phyloP scores from a whole-genome alignment of 2,888 invertebrate species.

The Tromatobia lineatoria region DNA sequence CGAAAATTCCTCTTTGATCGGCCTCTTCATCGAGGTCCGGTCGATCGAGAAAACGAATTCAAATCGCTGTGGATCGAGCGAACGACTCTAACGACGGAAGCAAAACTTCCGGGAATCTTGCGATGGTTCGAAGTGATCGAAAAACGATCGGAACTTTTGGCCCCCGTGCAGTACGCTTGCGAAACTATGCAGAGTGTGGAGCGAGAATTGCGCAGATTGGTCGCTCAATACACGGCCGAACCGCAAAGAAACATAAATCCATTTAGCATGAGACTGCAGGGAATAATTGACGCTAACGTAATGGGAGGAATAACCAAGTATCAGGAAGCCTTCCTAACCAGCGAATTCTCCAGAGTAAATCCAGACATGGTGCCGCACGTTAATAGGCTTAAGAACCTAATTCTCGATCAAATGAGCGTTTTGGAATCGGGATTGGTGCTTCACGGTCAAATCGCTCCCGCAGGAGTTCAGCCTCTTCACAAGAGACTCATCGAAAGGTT shows the following conservation, averaged over 20 bases:
- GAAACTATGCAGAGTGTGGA: constrained; percentile 97
- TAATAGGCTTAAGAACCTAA: constrained; percentile 89
- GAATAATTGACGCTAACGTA: constrained; percentile 98
- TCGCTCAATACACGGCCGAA: constrained; percentile 92
- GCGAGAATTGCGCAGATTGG: constrained; percentile 93
- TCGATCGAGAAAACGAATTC: constrained; percentile 98
- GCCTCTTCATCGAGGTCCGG: constrained; percentile 94
- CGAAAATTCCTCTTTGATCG: constrained; percentile 96
- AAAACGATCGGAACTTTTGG: constrained; percentile 91
- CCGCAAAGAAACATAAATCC: constrained; percentile 95
- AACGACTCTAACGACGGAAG: constrained; percentile 93
- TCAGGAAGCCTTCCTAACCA: constrained; percentile 96
- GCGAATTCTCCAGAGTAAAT: constrained; percentile 90
- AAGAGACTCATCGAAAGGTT: constrained; percentile 95
- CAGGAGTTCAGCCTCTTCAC: constrained; percentile 96
- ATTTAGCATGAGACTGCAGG: constrained; percentile 96
- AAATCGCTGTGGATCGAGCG: constrained; percentile 98
- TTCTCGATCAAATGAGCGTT: constrained; percentile 92
- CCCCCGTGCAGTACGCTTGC: constrained; percentile 95
- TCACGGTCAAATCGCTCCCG: constrained; percentile 94
- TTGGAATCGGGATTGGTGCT: constrained; percentile 94
- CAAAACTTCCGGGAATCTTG: constrained; percentile 95
- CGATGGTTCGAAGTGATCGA: constrained; percentile 98
- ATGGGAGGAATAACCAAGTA: constrained; percentile 98
- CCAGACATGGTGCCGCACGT: constrained; percentile 88